phyloP scores from a whole-genome alignment of 2,888 invertebrate species.

The Acanthosepion esculentum region DNA sequence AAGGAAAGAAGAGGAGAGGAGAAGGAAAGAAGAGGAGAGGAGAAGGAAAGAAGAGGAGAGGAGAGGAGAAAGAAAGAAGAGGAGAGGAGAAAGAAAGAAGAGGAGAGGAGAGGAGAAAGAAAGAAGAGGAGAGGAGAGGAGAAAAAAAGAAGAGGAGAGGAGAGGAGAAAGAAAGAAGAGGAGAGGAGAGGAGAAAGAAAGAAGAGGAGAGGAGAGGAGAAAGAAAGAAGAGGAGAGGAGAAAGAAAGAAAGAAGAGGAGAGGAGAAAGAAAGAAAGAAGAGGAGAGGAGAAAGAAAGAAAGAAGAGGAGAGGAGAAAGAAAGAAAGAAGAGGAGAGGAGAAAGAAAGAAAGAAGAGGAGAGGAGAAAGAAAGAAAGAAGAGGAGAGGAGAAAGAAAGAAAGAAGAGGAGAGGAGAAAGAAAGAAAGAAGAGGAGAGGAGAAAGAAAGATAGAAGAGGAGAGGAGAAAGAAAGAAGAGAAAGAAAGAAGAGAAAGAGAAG shows the following conservation, averaged over 20 bases:
- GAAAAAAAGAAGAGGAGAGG: background rate
- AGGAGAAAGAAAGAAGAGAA: background rate
- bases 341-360: background rate
- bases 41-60: background rate
- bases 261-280: background rate
- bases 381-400: background rate
- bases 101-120: background rate
- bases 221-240: background rate
- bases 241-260: background rate
- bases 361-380: background rate
- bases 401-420: background rate
- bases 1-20: fast-evolving
- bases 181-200: background rate
- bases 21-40: background rate
- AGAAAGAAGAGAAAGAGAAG: background rate
- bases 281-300: background rate
- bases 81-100: background rate
- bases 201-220: background rate
- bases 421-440: background rate
- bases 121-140: fast-evolving
- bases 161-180: background rate
- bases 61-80: no score
- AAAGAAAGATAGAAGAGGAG: background rate
- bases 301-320: background rate
- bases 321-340: background rate